Conservation (phyloP, 2,113 vertebrate genomes). For the Brachionichthys hirsutus region DNA sequence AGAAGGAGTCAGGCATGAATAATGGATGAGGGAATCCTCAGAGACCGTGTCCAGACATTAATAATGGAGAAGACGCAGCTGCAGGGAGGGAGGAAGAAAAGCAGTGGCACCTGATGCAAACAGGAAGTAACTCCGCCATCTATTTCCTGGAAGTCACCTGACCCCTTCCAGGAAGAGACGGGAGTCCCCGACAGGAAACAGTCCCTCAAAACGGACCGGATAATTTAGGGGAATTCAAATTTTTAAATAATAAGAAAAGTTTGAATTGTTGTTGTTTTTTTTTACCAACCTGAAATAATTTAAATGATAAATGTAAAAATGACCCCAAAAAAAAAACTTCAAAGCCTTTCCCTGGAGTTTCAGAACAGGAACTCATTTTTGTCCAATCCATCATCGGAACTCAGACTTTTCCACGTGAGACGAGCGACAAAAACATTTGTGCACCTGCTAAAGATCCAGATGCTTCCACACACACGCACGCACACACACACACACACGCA, state of each 20-base stretch:
- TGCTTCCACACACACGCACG: slow-evolving; percentile 9
- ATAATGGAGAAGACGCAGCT: slow-evolving; percentile 63
- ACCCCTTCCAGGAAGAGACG: no score
- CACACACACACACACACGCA: slow-evolving; percentile 1
- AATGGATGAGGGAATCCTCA: slow-evolving; percentile 62
- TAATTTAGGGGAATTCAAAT: neutral
- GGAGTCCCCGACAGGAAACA: no score
- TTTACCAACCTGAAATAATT: neutral
- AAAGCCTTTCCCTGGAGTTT: slow-evolving; percentile 20
- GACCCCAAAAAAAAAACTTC: slow-evolving; percentile 6
- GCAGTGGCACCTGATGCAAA: no score
- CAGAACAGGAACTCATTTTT: slow-evolving; percentile 14
- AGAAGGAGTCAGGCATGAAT: slow-evolving; percentile 60
- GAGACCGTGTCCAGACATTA: slow-evolving; percentile 67
- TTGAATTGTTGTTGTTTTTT: neutral
- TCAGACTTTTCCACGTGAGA: slow-evolving; percentile 39
- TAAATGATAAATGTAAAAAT: neutral
- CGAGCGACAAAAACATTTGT: slow-evolving; percentile 20
- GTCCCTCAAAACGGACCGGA: neutral
- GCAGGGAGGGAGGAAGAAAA: no score
- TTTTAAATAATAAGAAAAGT: neutral
- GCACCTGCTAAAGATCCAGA: slow-evolving; percentile 6
- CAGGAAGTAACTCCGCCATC: no score
- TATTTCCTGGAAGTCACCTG: no score
- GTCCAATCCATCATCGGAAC: slow-evolving; percentile 34